phyloP scores from a whole-genome alignment of 2,888 invertebrate species.

The Gortyna flavago region DNA sequence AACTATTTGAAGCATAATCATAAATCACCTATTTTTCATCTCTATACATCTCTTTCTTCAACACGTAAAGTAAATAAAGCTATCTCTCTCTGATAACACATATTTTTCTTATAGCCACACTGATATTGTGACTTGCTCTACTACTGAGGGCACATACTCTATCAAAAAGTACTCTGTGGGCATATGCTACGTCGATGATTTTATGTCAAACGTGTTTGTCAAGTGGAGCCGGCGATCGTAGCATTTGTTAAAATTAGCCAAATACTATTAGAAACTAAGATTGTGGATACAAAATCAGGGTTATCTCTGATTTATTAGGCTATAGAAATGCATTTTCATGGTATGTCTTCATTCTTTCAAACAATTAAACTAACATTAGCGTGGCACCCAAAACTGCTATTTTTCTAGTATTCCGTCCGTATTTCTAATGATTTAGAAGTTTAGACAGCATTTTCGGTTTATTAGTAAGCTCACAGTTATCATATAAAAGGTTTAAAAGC shows the following conservation, averaged over 20 bases:
- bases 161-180: too few relatives aligned
- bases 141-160: too few relatives aligned
- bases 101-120: constrained; percentile 64
- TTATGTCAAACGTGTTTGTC: constrained; percentile 77
- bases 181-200: constrained; percentile 81
- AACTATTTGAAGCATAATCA: background rate
- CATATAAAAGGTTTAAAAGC: background rate
- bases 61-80: background rate
- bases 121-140: background rate
- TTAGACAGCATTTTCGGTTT: background rate
- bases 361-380: constrained; percentile 41
- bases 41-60: background rate
- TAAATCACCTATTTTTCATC: background rate
- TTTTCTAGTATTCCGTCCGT: constrained; percentile 6
- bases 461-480: background rate
- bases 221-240: constrained; percentile 68
- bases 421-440: background rate
- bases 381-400: constrained; percentile 49
- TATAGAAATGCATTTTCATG: constrained; percentile 75
- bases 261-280: constrained; percentile 57
- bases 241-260: constrained; percentile 47
- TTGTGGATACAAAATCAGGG: constrained; percentile 58
- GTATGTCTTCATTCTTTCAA: constrained; percentile 71
- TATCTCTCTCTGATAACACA: background rate
- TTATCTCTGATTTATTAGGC: constrained; percentile 58